A percentile compares a stretch with the other conserved stretches of the same genome.
These are phyloP conservation scores for Trachelipus rathkii DNA, from an alignment of 1,140 invertebrate genomes.

Conservation along the genomic window DNA sequence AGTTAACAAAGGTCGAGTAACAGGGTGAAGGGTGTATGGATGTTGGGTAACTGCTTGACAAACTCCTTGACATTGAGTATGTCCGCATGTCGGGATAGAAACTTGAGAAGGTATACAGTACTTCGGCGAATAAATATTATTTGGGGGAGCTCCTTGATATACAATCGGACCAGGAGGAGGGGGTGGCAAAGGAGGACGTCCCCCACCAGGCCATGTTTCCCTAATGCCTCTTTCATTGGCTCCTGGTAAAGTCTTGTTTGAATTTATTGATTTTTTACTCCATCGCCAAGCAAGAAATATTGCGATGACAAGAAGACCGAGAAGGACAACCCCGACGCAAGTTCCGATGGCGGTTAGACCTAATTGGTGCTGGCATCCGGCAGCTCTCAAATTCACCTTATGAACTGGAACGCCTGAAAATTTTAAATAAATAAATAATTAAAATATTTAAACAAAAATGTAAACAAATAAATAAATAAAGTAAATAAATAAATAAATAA, in stretches of 20 bases:
- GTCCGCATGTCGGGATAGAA: neutral
- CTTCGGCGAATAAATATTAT: neutral
- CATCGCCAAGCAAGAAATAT: conserved; percentile 25
- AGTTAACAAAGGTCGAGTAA: neutral
- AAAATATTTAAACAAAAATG: no score
- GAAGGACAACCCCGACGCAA: conserved; percentile 24
- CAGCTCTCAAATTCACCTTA: neutral
- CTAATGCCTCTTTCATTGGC: neutral
- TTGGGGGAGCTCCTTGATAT: neutral
- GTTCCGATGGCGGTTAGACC: conserved; percentile 14
- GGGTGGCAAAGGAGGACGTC: neutral
- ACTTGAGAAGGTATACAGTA: neutral
- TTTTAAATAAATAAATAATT: no score
- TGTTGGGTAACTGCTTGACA: neutral
- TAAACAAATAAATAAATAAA: no score
- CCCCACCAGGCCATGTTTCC: neutral
- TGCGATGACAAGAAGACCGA: conserved; percentile 24
- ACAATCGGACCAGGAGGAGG: neutral
- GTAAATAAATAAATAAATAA: no score
- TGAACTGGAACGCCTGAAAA: neutral
- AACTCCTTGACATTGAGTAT: neutral
- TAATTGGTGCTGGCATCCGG: neutral
- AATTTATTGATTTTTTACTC: neutral
- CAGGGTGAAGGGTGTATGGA: neutral
- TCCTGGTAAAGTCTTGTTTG: neutral